phyloP scores from a whole-genome alignment of 2,113 vertebrate genomes.

The human region GRCh38 chr11:16904501-16905000 shows the following conservation, averaged over 20 bases:
- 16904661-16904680: slow-evolving; percentile 44
- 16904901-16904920: background rate
- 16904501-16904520: background rate
- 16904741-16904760: slow-evolving; percentile 52
- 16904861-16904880: background rate
- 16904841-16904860: background rate
- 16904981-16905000: too few relatives aligned
- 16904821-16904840: background rate
- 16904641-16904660: slow-evolving; percentile 42
- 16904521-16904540: slow-evolving; percentile 35
- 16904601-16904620: background rate
- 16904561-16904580: background rate
- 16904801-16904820: background rate
- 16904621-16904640: background rate
- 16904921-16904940: background rate
- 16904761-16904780: background rate
- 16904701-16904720: background rate
- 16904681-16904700: background rate
- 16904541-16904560: slow-evolving; percentile 44
- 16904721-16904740: background rate
- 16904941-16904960: background rate
- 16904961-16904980: background rate
- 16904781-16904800: slow-evolving; percentile 2
- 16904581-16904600: slow-evolving; percentile 33
- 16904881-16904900: background rate